Conservation (phyloP, 2,888 invertebrate species). For the Pseudolycoriella hygida region DNA sequence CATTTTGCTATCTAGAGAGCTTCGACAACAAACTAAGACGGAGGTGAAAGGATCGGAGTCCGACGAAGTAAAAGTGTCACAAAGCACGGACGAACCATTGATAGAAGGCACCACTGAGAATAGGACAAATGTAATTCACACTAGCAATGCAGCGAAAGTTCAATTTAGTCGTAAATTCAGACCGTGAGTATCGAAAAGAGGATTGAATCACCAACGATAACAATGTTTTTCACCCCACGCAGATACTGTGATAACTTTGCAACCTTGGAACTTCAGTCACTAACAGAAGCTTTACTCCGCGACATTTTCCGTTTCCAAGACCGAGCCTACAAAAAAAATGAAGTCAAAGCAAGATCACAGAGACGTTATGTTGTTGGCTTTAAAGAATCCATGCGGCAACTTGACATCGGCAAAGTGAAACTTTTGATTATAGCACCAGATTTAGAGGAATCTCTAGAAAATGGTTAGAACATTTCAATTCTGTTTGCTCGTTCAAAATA, state of each 20-base stretch:
- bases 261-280: slow-evolving; percentile 33
- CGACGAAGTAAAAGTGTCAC: neutral
- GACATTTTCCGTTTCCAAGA: slow-evolving; percentile 43
- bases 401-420: slow-evolving; percentile 38
- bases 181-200: neutral
- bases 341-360: slow-evolving; percentile 36
- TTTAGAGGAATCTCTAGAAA: slow-evolving; percentile 30
- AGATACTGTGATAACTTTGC: slow-evolving; percentile 42
- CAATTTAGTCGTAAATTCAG: slow-evolving; percentile 1
- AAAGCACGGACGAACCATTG: no score
- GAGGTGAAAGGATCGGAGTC: neutral
- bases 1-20: neutral
- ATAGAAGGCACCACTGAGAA: no score
- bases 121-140: no score
- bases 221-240: slow-evolving; percentile 3
- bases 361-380: slow-evolving; percentile 42
- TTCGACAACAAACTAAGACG: neutral
- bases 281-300: slow-evolving; percentile 31
- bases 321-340: slow-evolving; percentile 37
- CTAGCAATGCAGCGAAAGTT: neutral
- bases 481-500: no score
- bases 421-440: slow-evolving; percentile 44
- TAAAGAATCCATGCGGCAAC: slow-evolving; percentile 37
- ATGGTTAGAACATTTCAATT: no score
- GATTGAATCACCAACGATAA: neutral